A percentile compares a stretch with the other conserved stretches of the same genome.
These are phyloP conservation scores for Cervus canadensis DNA, from an alignment of 2,113 vertebrate genomes.

Conservation along the genomic window DNA sequence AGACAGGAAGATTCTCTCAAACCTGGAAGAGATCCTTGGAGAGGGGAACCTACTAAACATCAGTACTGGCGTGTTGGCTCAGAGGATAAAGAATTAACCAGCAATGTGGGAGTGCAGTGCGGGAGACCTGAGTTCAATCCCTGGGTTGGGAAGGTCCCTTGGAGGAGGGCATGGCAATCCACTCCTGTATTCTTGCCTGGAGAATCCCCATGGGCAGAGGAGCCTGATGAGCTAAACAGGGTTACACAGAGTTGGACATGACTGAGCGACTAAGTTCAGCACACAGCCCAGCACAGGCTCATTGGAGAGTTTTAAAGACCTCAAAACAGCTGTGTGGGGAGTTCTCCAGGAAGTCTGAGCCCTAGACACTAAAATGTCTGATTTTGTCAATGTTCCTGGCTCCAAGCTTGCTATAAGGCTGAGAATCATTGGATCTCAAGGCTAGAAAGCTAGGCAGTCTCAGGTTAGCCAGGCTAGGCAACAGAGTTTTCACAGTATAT, in stretches of 20 bases:
- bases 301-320: background rate
- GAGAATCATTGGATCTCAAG: background rate
- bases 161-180: background rate
- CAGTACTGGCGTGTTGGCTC: background rate
- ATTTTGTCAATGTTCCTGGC: background rate
- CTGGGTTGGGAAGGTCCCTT: background rate
- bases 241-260: background rate
- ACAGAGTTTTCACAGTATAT: background rate
- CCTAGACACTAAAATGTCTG: background rate
- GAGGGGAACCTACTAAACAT: background rate
- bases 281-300: background rate
- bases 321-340: background rate
- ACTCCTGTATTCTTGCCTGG: background rate
- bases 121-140: background rate
- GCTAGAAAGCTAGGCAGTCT: background rate
- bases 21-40: background rate
- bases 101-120: background rate
- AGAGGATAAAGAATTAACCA: background rate
- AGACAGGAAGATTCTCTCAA: background rate
- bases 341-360: rapidly evolving
- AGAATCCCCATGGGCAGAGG: background rate
- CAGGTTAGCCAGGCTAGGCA: background rate
- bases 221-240: background rate
- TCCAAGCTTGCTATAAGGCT: background rate
- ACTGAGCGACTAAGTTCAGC: background rate